These are phyloP conservation scores for Liopterus haemorrhoidalis DNA, from an alignment of 2,888 invertebrate species.

Conservation along the genomic window DNA sequence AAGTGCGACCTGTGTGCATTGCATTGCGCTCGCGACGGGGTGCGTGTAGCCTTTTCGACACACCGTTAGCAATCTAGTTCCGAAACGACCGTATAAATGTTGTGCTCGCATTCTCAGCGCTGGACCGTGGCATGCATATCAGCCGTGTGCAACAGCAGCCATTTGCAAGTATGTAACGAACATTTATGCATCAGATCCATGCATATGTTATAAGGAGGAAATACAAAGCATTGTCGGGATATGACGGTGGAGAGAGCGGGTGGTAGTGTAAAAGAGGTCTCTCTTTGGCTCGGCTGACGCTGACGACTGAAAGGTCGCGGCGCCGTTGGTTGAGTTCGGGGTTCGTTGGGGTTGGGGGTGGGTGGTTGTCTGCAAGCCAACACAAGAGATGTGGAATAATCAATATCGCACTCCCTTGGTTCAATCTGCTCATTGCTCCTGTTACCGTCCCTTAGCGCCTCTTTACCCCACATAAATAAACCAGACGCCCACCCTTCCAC, in stretches of 20 bases:
- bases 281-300: neutral
- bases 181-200: too few species aligned
- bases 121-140: slow-evolving; percentile 16
- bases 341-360: too few species aligned
- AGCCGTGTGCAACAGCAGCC: slow-evolving; percentile 12
- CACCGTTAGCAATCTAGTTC: too few species aligned
- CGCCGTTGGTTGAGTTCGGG: neutral
- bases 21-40: too few species aligned
- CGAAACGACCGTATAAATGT: slow-evolving; percentile 10
- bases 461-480: too few species aligned
- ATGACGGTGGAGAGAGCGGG: too few species aligned
- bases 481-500: slow-evolving; percentile 16
- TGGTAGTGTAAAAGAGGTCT: too few species aligned
- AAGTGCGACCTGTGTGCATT: too few species aligned
- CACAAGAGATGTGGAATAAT: slow-evolving; percentile 43
- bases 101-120: slow-evolving; percentile 16
- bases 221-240: too few species aligned
- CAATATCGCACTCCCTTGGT: slow-evolving; percentile 41
- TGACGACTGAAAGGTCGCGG: neutral
- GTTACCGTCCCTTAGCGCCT: slow-evolving; percentile 7
- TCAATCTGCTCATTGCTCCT: slow-evolving; percentile 19
- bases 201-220: too few species aligned
- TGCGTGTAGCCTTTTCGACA: too few species aligned
- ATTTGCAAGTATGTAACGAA: slow-evolving; percentile 19
- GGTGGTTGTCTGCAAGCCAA: too few species aligned